Conservation (phyloP, 2,888 invertebrate species). For the Falcaria lacertinaria region DNA sequence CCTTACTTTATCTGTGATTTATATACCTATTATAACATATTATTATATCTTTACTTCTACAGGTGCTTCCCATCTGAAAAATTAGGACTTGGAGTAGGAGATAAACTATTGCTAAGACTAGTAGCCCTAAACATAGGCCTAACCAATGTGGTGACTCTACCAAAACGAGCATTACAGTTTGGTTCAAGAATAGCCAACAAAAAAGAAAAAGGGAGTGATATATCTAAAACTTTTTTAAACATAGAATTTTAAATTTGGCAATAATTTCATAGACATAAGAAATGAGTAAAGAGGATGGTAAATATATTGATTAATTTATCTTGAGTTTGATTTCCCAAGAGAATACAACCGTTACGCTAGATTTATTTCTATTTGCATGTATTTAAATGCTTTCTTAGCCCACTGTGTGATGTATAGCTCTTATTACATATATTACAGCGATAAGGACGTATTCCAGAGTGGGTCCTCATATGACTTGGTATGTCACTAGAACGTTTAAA, state of each 20-base stretch:
- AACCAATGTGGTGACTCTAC: slow-evolving; percentile 81
- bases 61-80: slow-evolving; percentile 80
- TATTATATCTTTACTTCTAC: slow-evolving; percentile 23
- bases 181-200: slow-evolving; percentile 96
- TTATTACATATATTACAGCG: slow-evolving; percentile 29
- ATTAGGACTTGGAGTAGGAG: slow-evolving; percentile 90
- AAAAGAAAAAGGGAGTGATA: slow-evolving; percentile 91
- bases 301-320: not conserved
- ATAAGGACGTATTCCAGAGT: slow-evolving; percentile 33
- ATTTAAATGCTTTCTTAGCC: slow-evolving; percentile 32
- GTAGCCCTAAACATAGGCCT: slow-evolving; percentile 85
- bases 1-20: not conserved
- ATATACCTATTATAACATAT: not conserved
- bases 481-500: slow-evolving; percentile 39
- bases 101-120: slow-evolving; percentile 92
- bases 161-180: slow-evolving; percentile 98
- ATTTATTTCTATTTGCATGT: not conserved
- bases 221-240: slow-evolving; percentile 74
- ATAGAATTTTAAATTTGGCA: slow-evolving; percentile 6
- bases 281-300: slow-evolving; percentile 10
- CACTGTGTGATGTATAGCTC: slow-evolving; percentile 34
- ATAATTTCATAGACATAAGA: too few species aligned
- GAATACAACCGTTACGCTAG: too few species aligned
- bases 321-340: too few species aligned
- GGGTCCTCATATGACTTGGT: slow-evolving; percentile 32